Conservation (phyloP, 2,888 invertebrate species). For the Congeria kusceri region DNA sequence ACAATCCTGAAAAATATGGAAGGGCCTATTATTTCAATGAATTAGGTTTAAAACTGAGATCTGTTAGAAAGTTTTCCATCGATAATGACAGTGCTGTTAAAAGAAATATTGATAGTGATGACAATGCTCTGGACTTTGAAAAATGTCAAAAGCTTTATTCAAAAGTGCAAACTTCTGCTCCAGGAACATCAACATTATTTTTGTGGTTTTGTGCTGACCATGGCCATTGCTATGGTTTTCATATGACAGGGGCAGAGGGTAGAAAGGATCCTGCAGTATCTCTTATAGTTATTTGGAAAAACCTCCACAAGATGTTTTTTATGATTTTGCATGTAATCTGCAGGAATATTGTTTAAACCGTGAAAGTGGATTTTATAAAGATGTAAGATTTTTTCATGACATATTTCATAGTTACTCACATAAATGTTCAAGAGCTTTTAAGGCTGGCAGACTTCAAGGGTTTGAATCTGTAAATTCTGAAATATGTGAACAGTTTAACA, state of each 20-base stretch:
- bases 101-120: constrained; percentile 39
- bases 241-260: constrained; percentile 44
- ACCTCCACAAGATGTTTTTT: constrained; percentile 37
- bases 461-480: constrained; percentile 46
- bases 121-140: constrained; percentile 20
- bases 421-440: constrained; percentile 43
- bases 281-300: constrained; percentile 33
- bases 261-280: constrained; percentile 49
- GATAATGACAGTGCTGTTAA: constrained; percentile 13
- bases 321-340: constrained; percentile 51
- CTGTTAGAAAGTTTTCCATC: constrained; percentile 26
- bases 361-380: constrained; percentile 33
- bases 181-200: constrained; percentile 27
- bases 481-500: constrained; percentile 53
- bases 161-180: constrained; percentile 24
- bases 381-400: constrained; percentile 42
- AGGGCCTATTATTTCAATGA: constrained; percentile 20
- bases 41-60: constrained; percentile 13
- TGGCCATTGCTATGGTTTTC: constrained; percentile 49
- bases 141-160: constrained; percentile 22
- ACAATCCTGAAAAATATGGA: constrained; percentile 33
- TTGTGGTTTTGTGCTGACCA: constrained; percentile 38
- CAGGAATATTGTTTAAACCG: constrained; percentile 48
- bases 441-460: constrained; percentile 27
- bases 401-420: constrained; percentile 48